A percentile compares a stretch with the other conserved stretches of the same genome.
These are phyloP conservation scores for Cercopithecus mona DNA, from an alignment of 2,113 vertebrate genomes.

Conservation along the genomic window DNA sequence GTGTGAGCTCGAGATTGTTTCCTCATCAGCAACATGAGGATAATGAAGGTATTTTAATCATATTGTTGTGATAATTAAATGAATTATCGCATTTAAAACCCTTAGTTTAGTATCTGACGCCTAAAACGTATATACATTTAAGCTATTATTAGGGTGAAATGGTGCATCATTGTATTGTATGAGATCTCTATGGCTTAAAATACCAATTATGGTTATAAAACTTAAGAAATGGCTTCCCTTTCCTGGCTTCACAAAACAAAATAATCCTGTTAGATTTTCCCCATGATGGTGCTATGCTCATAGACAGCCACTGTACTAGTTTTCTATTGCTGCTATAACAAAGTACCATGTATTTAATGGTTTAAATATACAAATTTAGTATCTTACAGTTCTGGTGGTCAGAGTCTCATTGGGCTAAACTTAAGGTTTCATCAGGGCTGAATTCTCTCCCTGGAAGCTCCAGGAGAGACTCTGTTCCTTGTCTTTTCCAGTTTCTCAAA, in stretches of 20 bases:
- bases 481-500: neutral
- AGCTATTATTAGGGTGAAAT: neutral
- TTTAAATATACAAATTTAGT: neutral
- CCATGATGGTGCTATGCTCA: neutral
- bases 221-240: neutral
- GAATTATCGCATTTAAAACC: neutral
- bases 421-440: neutral
- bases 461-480: neutral
- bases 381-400: neutral
- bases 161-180: neutral
- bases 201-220: neutral
- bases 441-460: neutral
- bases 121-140: neutral
- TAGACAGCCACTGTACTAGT: neutral
- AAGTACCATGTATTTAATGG: neutral
- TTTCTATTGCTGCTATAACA: conserved; percentile 23
- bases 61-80: neutral
- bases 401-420: neutral
- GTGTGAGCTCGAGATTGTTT: neutral
- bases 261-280: neutral
- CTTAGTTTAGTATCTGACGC: neutral
- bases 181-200: conserved; percentile 21
- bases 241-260: neutral
- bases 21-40: neutral
- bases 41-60: conserved; percentile 23